phyloP scores from a whole-genome alignment of 2,113 vertebrate genomes.

The Channa maculata region DNA sequence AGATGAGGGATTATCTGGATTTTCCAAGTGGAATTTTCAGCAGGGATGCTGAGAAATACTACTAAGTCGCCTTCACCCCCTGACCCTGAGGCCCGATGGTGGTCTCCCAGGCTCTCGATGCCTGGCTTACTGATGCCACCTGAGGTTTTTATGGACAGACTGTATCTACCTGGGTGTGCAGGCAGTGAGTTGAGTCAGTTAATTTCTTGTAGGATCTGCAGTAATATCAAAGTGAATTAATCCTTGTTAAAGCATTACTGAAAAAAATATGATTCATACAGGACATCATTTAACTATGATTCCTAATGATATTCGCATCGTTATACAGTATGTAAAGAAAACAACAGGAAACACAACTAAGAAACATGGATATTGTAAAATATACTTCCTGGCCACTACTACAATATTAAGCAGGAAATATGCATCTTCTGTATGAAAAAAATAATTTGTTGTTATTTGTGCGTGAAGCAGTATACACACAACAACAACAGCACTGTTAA shows the following conservation, averaged over 20 bases:
- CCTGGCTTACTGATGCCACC: slow-evolving; percentile 30
- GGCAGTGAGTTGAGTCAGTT: neutral
- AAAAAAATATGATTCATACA: neutral
- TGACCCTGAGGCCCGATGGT: slow-evolving; percentile 44
- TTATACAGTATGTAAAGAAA: no score
- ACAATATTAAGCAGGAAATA: neutral
- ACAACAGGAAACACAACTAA: no score
- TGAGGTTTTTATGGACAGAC: slow-evolving; percentile 16
- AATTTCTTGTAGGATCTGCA: neutral
- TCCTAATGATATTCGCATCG: no score
- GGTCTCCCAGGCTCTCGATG: slow-evolving; percentile 9
- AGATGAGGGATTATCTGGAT: slow-evolving; percentile 72
- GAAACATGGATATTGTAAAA: no score
- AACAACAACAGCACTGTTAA: neutral
- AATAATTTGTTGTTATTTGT: neutral
- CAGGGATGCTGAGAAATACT: slow-evolving; percentile 49
- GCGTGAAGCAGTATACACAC: neutral
- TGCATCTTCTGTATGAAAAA: neutral
- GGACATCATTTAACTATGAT: neutral
- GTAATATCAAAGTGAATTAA: no score
- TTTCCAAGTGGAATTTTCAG: slow-evolving; percentile 64
- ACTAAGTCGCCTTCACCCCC: slow-evolving; percentile 47
- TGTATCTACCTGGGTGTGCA: neutral
- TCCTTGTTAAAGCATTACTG: no score
- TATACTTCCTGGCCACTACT: no score